phyloP scores from a whole-genome alignment of 2,797 vertebrate genomes.

The Morus bassanus region DNA sequence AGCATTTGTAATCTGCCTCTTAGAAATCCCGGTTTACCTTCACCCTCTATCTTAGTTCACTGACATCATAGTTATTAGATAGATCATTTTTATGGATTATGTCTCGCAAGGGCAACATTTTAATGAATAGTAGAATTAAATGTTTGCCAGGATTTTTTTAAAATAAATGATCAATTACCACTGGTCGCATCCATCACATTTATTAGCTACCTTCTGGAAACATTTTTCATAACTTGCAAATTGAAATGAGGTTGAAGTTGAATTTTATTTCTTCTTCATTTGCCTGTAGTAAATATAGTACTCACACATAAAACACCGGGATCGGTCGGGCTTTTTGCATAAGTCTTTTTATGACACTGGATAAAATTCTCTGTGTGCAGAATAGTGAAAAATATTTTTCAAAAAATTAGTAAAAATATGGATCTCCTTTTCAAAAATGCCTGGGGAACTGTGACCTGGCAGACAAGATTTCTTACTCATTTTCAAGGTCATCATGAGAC shows the following conservation, averaged over 20 bases:
- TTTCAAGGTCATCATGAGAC: background rate
- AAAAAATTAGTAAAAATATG: background rate
- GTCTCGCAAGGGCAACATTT: constrained; percentile 17
- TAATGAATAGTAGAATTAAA: constrained; percentile 58
- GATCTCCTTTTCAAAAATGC: background rate
- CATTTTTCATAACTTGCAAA: constrained; percentile 20
- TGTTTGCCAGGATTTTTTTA: constrained; percentile 29
- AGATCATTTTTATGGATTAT: constrained; percentile 54
- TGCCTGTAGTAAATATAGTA: background rate
- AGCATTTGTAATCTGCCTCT: background rate
- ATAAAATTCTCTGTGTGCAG: background rate
- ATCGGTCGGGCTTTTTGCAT: background rate
- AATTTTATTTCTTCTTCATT: constrained; percentile 17
- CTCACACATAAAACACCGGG: background rate
- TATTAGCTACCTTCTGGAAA: constrained; percentile 32
- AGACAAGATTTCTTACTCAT: background rate
- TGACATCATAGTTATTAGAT: background rate
- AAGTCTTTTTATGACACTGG: background rate
- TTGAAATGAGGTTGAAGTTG: background rate
- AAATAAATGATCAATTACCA: background rate
- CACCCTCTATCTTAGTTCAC: background rate
- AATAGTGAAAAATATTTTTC: background rate
- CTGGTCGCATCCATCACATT: background rate
- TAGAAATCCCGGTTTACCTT: background rate
- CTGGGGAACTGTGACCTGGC: background rate